Conservation (phyloP, 2,888 invertebrate genomes). For the Diachrysia chrysitis region DNA sequence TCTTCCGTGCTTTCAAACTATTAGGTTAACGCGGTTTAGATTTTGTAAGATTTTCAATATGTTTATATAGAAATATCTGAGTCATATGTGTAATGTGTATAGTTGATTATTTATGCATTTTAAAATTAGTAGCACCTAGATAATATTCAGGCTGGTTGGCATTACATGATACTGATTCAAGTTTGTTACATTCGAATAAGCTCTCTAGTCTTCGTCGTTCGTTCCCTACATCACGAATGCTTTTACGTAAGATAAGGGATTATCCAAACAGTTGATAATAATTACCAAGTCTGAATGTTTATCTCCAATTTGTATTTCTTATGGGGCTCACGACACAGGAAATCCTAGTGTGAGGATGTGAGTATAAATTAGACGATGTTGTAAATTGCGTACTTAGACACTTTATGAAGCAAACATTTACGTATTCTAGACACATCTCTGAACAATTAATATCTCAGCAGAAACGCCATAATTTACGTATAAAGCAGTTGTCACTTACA, state of each 20-base stretch:
- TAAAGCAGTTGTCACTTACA: slow-evolving; percentile 53
- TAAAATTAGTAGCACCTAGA: no score
- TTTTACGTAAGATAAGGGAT: neutral
- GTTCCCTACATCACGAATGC: neutral
- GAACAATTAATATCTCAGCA: slow-evolving; percentile 48
- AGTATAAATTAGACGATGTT: slow-evolving; percentile 50
- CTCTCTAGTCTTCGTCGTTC: no score
- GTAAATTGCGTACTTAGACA: slow-evolving; percentile 27
- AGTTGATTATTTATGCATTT: neutral
- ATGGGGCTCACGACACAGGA: slow-evolving; percentile 42
- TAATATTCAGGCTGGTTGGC: neutral
- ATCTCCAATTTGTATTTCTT: slow-evolving; percentile 45
- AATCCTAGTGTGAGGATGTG: slow-evolving; percentile 42
- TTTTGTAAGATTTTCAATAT: neutral
- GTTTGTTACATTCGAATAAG: neutral
- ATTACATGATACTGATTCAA: neutral
- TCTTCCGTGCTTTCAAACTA: neutral
- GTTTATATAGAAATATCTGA: neutral
- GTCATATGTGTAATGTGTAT: neutral
- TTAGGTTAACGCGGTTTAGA: neutral
- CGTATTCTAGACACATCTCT: slow-evolving; percentile 34
- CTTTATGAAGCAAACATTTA: slow-evolving; percentile 2
- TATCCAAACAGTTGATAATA: slow-evolving; percentile 13
- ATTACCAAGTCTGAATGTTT: slow-evolving; percentile 29
- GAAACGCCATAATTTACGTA: slow-evolving; percentile 54